Conservation (phyloP, 2,888 invertebrate genomes). For the Acleris literana region DNA sequence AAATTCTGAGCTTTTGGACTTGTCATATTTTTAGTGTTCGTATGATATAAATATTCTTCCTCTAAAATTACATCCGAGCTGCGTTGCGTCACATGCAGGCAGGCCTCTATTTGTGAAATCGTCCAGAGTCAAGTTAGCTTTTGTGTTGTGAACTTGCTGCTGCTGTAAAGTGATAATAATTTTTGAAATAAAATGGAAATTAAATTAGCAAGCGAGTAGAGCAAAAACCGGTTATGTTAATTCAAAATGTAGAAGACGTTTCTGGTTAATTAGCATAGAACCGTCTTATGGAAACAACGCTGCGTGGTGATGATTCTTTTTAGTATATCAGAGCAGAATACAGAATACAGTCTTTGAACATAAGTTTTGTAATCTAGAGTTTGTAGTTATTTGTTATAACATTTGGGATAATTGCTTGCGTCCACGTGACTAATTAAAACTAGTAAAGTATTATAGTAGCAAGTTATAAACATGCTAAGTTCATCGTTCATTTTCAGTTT, state of each 20-base stretch:
- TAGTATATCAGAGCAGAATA: background rate
- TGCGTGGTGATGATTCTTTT: constrained; percentile 6
- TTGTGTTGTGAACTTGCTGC: constrained; percentile 24
- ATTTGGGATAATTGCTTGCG: too few species aligned
- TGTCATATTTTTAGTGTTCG: constrained; percentile 53
- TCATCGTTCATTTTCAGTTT: constrained; percentile 9
- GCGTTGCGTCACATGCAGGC: background rate
- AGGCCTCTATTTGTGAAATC: too few species aligned
- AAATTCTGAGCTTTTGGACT: constrained; percentile 59
- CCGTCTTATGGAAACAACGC: constrained; percentile 25
- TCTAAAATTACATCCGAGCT: constrained; percentile 44
- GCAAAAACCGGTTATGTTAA: constrained; percentile 48
- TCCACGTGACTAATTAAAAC: too few species aligned
- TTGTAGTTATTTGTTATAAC: background rate
- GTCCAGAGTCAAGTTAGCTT: background rate
- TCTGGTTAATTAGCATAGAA: constrained; percentile 48
- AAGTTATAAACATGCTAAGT: background rate
- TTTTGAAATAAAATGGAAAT: constrained; percentile 40
- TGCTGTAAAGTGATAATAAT: background rate
- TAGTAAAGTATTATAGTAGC: too few species aligned
- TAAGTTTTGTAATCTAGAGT: background rate
- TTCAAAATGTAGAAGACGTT: constrained; percentile 46
- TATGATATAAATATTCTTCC: constrained; percentile 43
- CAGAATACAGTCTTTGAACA: background rate
- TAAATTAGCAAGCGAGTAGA: constrained; percentile 45